Evolutionary conservation across 2,888 invertebrate species (phyloP).

Genomic region (Eristalis pertinax): DNA sequence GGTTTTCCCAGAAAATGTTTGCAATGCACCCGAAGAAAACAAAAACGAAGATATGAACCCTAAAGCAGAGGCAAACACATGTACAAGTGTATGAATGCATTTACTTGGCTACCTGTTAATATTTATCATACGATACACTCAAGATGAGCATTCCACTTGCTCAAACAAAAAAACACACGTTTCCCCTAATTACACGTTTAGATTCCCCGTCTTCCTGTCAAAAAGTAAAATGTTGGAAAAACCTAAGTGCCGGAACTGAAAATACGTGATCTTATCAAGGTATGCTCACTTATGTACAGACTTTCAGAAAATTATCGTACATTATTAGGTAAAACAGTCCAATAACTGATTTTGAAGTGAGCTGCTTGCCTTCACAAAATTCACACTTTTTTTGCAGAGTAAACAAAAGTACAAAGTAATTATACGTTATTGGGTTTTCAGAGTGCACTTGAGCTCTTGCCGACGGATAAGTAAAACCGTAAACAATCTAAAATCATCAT

Average conservation of each 20-base stretch:
- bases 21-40: background rate
- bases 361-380: background rate
- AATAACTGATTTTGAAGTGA: background rate
- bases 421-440: no score
- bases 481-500: no score
- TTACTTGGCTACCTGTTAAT: background rate
- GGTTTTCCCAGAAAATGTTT: background rate
- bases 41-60: background rate
- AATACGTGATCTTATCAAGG: background rate
- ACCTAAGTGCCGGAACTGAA: background rate
- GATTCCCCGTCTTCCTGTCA: background rate
- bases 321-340: background rate
- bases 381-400: no score
- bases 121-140: background rate
- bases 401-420: no score
- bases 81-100: background rate
- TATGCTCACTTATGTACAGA: background rate
- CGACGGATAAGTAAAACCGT: no score
- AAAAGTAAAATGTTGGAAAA: background rate
- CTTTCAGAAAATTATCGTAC: background rate
- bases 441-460: no score
- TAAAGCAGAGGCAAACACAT: background rate
- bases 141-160: slow-evolving; percentile 1
- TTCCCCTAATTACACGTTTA: background rate
- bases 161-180: background rate